These are phyloP conservation scores for Archilochus colubris DNA, from an alignment of 2,113 vertebrate genomes.

Conservation along the genomic window DNA sequence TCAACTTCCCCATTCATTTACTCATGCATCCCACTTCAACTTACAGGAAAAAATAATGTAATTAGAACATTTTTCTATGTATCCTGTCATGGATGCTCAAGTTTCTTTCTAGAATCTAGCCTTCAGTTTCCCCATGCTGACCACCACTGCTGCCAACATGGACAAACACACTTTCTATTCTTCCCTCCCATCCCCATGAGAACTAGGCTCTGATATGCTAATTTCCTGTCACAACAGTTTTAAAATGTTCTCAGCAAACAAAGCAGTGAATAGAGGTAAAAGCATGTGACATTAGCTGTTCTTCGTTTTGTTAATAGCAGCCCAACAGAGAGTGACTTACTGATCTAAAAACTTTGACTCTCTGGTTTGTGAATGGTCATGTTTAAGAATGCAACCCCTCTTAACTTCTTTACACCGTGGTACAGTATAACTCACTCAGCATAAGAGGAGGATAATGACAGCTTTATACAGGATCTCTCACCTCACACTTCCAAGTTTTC, in stretches of 20 bases:
- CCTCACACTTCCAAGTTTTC: conserved; percentile 74
- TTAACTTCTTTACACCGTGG: conserved; percentile 74
- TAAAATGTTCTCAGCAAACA: background rate
- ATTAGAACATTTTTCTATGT: background rate
- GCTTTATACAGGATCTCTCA: conserved; percentile 74
- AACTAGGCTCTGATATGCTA: background rate
- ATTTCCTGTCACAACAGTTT: background rate
- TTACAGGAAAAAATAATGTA: background rate
- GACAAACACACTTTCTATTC: background rate
- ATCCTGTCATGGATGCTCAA: background rate
- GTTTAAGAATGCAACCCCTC: conserved; percentile 71
- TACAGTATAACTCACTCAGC: conserved; percentile 59
- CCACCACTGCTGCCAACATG: background rate
- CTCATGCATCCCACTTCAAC: background rate
- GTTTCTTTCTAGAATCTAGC: background rate
- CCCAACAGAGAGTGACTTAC: background rate
- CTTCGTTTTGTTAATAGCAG: conserved; percentile 25
- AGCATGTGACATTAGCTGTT: background rate
- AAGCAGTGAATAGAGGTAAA: background rate
- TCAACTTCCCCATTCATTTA: background rate
- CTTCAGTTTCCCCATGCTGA: background rate
- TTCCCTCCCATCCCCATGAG: background rate
- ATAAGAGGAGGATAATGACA: conserved; percentile 69
- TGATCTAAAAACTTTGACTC: conserved; percentile 22
- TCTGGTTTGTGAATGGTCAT: conserved; percentile 36